Evolutionary conservation across 2,113 vertebrate species (phyloP), one percentile per base, ranked within the genome.

Genomic region (Psettodes erumei): DNA sequence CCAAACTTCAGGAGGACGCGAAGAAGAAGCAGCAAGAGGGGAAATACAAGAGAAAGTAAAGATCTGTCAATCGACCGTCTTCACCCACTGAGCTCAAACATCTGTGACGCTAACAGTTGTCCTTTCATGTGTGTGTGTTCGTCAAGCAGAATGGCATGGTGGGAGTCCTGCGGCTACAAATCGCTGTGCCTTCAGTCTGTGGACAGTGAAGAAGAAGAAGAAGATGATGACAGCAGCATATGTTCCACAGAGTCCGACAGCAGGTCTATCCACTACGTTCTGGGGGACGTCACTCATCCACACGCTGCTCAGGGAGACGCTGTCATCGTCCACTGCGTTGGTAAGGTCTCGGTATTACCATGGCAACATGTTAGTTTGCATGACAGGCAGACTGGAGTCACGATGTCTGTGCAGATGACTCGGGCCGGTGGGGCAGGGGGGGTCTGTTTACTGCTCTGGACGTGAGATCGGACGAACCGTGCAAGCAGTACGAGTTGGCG

Each of bases 211-310:
- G 92, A 89, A 1, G 92, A 93, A 0, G 89, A 91, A 0, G 77
- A 92, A 27, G 88, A 85, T 1, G 86, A 86, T 8, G 82, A 82
- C 28, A 32, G 43, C 45, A 93, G 89, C 6, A 72, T 93, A 5
- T 88, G 81, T 75, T 93, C 86, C 21, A 66, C 90, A 66, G 94
- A 95, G 37, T 87, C 88, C 3, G 91, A 93, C 43, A 82, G 58
- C 64, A 89, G 69, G 0, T 90, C 76, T 65, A 95, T 99, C 78
- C 85, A 83, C 51, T 99, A 98, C 0, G 77, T 98, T 9, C 90
- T 96, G 32, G 97, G 97, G 32, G 97, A 99, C 25, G 97, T 98
- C 33, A 98, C 97, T 53, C 95, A 95, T 65, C 97, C 97, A 1
- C 92, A 94, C 54, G 88, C 95, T 1, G 91, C 91, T 9, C 80